Base-by-base conservation (phyloP, 2,888 invertebrate genomes). In the Cantharis nigra region DNA sequence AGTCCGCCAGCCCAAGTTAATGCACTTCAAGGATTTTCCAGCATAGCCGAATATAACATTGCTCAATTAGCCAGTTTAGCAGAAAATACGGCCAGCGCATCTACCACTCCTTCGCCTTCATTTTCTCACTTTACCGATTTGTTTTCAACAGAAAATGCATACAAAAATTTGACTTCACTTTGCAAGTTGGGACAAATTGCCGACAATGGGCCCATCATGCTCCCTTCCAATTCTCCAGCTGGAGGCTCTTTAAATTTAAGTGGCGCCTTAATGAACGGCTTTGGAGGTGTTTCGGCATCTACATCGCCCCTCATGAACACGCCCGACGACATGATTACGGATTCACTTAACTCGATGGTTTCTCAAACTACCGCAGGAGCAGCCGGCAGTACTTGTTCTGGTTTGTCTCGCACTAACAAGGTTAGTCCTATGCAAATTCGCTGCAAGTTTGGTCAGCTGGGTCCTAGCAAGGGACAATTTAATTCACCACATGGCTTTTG, bases 401-500 rank as follows among this genome's bases (percentile, higher is more conserved):
- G 72, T 64, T 82, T 85, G 9, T 83, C 85, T 13, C 92, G 93
- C 71, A 91, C 92, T 28, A 92, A 92, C 79, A 95, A 95, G 88
- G 93, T 95, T 65, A 94, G 94, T 26, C 93, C 95, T 1, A 96
- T 96, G 96, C 95, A 96, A 87, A 95, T 96, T 82, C 91, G 96
- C 72, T 96, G 95, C 89, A 98, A 98, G 89, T 98, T 98, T 89
- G 98, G 98, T 11, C 96, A 97, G 84, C 91, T 98, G 81, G 98
- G 98, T 28, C 95, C 97, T 28, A 95, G 95, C 79, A 97, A 97
- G 87, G 96, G 96, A 18, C 98, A 98, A 89, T 98, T 98, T 86
- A 98, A 97, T 89, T 98, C 98, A 0, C 98, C 98, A 0, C 98
- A 98, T 89, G 98, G 98, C 69, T 98, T 98, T 89, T 98, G 98